These are phyloP conservation scores for Grus americana DNA, from an alignment of 2,113 vertebrate species.

Conservation along the genomic window DNA sequence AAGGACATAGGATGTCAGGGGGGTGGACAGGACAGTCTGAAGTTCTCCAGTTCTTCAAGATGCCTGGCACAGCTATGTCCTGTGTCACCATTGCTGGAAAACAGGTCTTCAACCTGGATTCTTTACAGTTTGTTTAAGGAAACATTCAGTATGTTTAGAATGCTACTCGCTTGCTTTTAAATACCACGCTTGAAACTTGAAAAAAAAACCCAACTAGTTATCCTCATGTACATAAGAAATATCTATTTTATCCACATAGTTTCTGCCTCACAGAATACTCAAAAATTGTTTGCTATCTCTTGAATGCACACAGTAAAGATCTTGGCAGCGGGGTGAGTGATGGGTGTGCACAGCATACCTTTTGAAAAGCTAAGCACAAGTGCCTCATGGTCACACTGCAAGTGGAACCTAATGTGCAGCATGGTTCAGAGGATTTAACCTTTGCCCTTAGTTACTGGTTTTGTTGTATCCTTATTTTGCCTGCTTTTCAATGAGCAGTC, in stretches of 20 bases:
- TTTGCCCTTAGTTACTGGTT: neutral
- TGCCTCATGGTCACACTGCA: neutral
- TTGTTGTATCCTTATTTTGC: neutral
- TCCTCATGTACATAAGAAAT: neutral
- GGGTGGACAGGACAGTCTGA: neutral
- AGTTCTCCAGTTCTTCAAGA: neutral
- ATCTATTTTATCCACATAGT: neutral
- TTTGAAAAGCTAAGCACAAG: neutral
- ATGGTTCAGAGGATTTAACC: neutral
- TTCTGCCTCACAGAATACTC: neutral
- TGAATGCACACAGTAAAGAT: neutral
- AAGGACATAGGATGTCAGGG: neutral
- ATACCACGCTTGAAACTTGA: neutral
- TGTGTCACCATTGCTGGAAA: neutral
- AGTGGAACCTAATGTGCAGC: neutral
- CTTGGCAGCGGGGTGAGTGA: neutral
- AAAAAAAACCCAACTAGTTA: neutral
- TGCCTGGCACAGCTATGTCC: neutral
- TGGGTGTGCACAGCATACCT: neutral
- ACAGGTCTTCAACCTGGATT: neutral
- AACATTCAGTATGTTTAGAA: neutral
- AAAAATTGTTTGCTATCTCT: neutral
- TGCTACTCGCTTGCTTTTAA: constrained; percentile 9
- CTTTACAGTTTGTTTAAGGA: neutral
- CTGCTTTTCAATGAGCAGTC: neutral